Evolutionary conservation across 1,140 invertebrate species (phyloP), one percentile per base, ranked within the genome.

Genomic region (Zophobas atratus): DNA sequence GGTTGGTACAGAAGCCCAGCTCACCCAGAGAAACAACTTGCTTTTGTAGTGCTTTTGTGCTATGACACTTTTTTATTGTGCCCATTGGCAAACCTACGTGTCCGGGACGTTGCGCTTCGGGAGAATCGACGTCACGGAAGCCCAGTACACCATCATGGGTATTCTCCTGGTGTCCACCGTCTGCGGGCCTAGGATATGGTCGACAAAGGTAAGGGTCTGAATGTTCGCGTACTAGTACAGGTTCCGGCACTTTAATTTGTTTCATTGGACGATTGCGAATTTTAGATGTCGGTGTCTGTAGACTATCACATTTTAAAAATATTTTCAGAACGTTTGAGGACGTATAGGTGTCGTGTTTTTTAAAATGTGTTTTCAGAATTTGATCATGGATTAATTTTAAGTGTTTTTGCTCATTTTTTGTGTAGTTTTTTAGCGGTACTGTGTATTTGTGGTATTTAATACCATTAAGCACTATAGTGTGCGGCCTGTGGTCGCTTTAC

Each of bases 21-120:
- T 6, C 33, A 33, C 38, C 1, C 3, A 2, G 6, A 20, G 2
- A 35, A 33, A 46, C 39, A 70, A 46, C 20, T 33, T 46, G 82
- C 78, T 56, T 39, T 90, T 90, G 70, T 86, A 95, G 90, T 96
- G 95, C 88, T 97, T 99, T 85, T 93, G 94, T 87, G 97, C 97
- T 8, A 95, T 98, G 87, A 94, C 94, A 6, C 87, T 99, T 57
- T 99, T 99, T 88, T 99, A 99, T 88, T 96, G 95, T 87, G 98
- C 98, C 1, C 99, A 99, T 88, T 99, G 98, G 99, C 98, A 99
- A 86, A 98, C 98, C 0, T 99, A 99, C 88, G 98, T 99, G 34
- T 98, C 95, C 82, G 95, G 96, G 87, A 92, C 95, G 34, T 89
- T 99, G 73, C 92, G 93, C 79, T 99, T 99, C 90, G 97, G 97